Evolutionary conservation across 2,888 invertebrate species (phyloP), one percentile per base, ranked within the genome.

Genomic region (Drosophila lutescens): DNA sequence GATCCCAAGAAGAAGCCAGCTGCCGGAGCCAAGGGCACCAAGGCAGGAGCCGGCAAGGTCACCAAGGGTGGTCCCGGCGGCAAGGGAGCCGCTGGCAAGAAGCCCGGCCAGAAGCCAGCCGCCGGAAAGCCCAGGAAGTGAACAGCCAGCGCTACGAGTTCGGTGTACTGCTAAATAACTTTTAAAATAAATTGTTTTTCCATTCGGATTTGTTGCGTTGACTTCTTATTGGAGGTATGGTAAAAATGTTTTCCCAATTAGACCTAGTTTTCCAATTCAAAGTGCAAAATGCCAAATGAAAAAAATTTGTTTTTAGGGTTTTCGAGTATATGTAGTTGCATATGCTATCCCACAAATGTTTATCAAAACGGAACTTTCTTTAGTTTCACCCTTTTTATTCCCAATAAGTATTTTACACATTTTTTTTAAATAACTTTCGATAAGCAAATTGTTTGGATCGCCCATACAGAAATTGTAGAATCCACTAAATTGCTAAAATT

Each of bases 81-180:
- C 55, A 89, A 89, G 74, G 72, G 72, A 60, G 63, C 78, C 8
- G 84, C 82, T 6, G 76, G 81, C 61, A 89, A 89, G 76, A 90
- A 90, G 72, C 76, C 88, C 30, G 84, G 85, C 23, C 89, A 86
- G 69, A 91, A 73, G 56, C 65, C 73, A 20, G 51, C 71, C 3
- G 72, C 38, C 53, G 77, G 79, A 58, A 90, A 90, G 77, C 71
- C 90, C 62, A 91, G 90, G 78, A 91, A 91, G 82, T 90, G 86
- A 81, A 68, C 41, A 13, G 30, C 47, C 47, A 5, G 32, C 47
- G 40, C 44, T 17, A 59, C 46, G 34, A 63, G 53, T 56, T 53
- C 36, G 32, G 65, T 63, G 47, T 46, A 57, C 63, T 57, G 63
- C 63, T 63, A 65, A 71, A 71, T 53, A 68, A 67, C 63, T 71